Base-by-base conservation (phyloP, 1,140 invertebrate species). In the Drepana arcuata region DNA sequence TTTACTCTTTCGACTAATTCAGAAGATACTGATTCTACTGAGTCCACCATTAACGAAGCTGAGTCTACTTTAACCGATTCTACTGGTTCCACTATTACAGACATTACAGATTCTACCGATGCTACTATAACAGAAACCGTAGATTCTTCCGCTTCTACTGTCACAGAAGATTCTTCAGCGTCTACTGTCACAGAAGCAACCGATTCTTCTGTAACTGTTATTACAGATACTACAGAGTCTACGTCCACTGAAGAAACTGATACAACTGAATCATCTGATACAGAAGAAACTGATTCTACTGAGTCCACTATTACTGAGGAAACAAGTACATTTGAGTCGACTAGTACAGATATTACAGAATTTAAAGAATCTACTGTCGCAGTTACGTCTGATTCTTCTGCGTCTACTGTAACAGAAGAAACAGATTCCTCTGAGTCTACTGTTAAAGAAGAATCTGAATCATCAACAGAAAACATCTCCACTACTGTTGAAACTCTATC, bases 161-260 rank as follows among this genome's bases (percentile, higher is more conserved):
- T 37, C 24, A 21, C 34, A n/a, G 24, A 14, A 13, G 24, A 14
- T 29, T 23, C 23, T 30, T 52, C 43, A 27, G 55, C 40, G 16
- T 37, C 52, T 7, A 38, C 34, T 2, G 26, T 2, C 7, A 48
- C 42, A n/a, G 43, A 33, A 15, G 35, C 24, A 23, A 27, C 23
- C 14, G 35, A 38, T 14, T 23, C 35, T 1, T 44, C 47, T 16
- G 18, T 42, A 13, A 36, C 35, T 1, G 51, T 36, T 1, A 14
- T 16, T 12, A 30, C 25, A n/a, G 24, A 15, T n/a, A 38, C 43
- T 1, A 55, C 46, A 18, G 62, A 52, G 14, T 34, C 50, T 5
- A 45, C 50, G 7, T 21, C 10, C 2, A 42, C 42, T 1, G 25
- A 12, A 0, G 26, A 35, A 14, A 25, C 33, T 27, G 44, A 15